Base-by-base conservation (phyloP, 2,888 invertebrate species). In the Mythimna pallens region DNA sequence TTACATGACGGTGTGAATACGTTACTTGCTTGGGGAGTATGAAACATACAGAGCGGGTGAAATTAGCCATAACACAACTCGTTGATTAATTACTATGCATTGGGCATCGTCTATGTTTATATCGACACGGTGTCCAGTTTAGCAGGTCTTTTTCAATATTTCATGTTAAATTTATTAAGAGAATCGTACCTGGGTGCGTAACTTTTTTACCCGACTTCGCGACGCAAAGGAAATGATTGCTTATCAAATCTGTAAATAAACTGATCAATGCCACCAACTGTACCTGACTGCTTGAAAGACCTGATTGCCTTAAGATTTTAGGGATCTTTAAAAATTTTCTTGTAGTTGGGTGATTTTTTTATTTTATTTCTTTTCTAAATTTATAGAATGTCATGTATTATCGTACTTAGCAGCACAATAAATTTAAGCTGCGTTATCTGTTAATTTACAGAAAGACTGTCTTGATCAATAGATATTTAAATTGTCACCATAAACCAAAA, bases 31-130 rank as follows among this genome's bases (percentile, higher is more conserved):
- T 20, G 70, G 70, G 50, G 50, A 52, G 50, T 62, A 71, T 22
- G 14, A 34, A 81, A 68, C 68, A 77, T 55, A 73, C 70, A 76
- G 14, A 74, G 78, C 78, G 50, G 73, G 84, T 80, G 82, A 86
- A 87, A 86, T 82, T 77, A 82, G 40, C 73, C 80, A 75, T 85
- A 83, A 78, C 81, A 73, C 63, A 84, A 86, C 87, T 73, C 36
- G 83, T 82, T 81, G 50, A 71, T 65, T 61, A 73, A 81, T 86
- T 85, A 82, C 77, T 64, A 69, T 70, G 73, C 78, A 40, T 68
- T 55, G 43, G 36, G 22, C 12, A 14, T 36, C n/a, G 43, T 50
- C 55, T 40, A 52, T 10, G 55, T n/a, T 67, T 34, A 70, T 68
- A 74, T 30, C 17, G 63, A 64, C 47, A 43, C 55, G 58, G 43